phyloP scores from a whole-genome alignment of 1,140 invertebrate species.

The Brachionus plicatilis region DNA sequence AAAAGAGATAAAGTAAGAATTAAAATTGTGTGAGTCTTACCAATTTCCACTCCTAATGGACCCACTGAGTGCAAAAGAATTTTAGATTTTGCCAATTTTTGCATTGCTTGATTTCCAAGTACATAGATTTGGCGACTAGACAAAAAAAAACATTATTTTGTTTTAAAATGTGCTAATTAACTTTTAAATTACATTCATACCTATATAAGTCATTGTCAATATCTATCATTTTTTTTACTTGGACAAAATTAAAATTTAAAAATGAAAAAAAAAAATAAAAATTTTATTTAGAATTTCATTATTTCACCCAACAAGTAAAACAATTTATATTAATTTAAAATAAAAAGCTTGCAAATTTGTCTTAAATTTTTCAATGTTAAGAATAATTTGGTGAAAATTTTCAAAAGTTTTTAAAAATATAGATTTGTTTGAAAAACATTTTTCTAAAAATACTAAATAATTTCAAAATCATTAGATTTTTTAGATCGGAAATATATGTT shows the following conservation, averaged over 20 bases:
- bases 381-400: too few species aligned
- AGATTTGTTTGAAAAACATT: too few species aligned
- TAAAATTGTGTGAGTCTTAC: slow-evolving; percentile 42
- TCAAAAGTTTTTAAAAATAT: too few species aligned
- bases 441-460: too few species aligned
- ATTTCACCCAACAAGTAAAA: background rate
- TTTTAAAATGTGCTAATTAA: too few species aligned
- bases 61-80: slow-evolving; percentile 53
- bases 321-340: background rate
- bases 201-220: slow-evolving; percentile 29
- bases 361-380: too few species aligned
- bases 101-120: slow-evolving; percentile 54
- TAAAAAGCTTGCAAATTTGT: too few species aligned
- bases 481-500: too few species aligned
- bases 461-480: too few species aligned
- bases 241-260: background rate
- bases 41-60: slow-evolving; percentile 55
- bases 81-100: slow-evolving; percentile 51
- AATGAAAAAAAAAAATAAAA: background rate
- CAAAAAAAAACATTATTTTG: too few species aligned
- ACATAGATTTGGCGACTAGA: slow-evolving; percentile 37
- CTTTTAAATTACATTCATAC: background rate
- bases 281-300: background rate
- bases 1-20: background rate
- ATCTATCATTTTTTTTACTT: background rate